These are phyloP conservation scores for Protophormia terraenovae DNA, from an alignment of 2,888 invertebrate genomes.

Conservation along the genomic window DNA sequence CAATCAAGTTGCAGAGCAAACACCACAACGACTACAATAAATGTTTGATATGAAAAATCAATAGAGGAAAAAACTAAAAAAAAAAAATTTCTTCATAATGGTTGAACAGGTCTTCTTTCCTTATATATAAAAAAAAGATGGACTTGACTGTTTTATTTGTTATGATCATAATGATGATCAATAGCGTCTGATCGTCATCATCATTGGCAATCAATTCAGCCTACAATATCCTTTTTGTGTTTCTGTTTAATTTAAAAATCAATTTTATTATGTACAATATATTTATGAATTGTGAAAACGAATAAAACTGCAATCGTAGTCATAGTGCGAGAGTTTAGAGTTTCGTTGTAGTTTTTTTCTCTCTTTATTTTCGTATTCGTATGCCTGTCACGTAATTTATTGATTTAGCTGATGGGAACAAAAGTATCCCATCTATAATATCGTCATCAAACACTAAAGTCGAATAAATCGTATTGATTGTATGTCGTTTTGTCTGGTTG, in stretches of 20 bases:
- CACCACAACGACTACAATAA: slow-evolving; percentile 12
- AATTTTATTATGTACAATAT: slow-evolving; percentile 54
- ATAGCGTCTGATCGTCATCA: not conserved
- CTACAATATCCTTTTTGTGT: slow-evolving; percentile 38
- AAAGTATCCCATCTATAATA: slow-evolving; percentile 61
- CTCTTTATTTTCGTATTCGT: slow-evolving; percentile 57
- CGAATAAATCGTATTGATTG: slow-evolving; percentile 62
- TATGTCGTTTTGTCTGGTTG: slow-evolving; percentile 38
- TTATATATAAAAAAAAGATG: slow-evolving; percentile 33
- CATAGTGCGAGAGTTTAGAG: slow-evolving; percentile 1
- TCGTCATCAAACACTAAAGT: slow-evolving; percentile 62
- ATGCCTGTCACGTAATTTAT: slow-evolving; percentile 81
- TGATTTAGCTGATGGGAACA: slow-evolving; percentile 80
- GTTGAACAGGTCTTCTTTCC: slow-evolving; percentile 49
- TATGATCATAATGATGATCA: slow-evolving; percentile 16
- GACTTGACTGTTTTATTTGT: not conserved
- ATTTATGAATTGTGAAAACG: slow-evolving; percentile 45
- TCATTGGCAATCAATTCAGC: slow-evolving; percentile 43
- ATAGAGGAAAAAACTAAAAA: slow-evolving; percentile 41
- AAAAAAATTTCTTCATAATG: slow-evolving; percentile 42
- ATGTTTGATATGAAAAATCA: slow-evolving; percentile 53
- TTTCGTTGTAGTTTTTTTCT: not conserved
- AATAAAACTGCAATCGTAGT: slow-evolving; percentile 35
- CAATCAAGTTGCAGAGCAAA: slow-evolving; percentile 73
- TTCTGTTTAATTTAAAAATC: slow-evolving; percentile 54